Conservation (phyloP, 2,797 vertebrate genomes). For the Microctenopoma stevenorrisi region DNA sequence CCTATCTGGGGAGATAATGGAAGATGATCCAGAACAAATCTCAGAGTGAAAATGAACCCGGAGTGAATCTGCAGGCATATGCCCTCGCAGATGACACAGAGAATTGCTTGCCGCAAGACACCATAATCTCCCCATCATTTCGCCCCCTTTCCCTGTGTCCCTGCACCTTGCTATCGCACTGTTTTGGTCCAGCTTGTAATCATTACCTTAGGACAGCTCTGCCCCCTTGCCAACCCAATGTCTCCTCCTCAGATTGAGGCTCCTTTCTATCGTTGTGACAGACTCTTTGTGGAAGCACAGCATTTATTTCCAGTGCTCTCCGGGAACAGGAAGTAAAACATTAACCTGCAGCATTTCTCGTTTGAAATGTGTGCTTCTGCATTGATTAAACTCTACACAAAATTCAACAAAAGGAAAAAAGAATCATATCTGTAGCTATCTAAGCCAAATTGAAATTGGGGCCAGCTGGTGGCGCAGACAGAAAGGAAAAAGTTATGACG, state of each 20-base stretch:
- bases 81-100: constrained; percentile 62
- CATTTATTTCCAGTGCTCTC: constrained; percentile 29
- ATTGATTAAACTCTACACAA: constrained; percentile 49
- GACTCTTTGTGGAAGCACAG: constrained; percentile 19
- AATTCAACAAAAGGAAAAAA: constrained; percentile 40
- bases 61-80: constrained; percentile 49
- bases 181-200: constrained; percentile 72
- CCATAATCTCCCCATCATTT: constrained; percentile 70
- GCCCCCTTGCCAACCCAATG: constrained; percentile 56
- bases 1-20: constrained; percentile 59
- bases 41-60: constrained; percentile 49
- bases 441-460: constrained; percentile 60
- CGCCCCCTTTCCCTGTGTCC: constrained; percentile 46
- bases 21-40: constrained; percentile 64
- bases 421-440: constrained; percentile 43
- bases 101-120: constrained; percentile 63
- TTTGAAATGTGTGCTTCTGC: constrained; percentile 26
- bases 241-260: constrained; percentile 40
- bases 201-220: constrained; percentile 69
- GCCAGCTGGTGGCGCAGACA: neutral
- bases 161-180: constrained; percentile 46
- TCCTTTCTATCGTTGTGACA: constrained; percentile 11
- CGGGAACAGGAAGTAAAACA: constrained; percentile 33
- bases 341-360: constrained; percentile 39
- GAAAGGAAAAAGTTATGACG: constrained; percentile 51